Base-by-base conservation (phyloP, 2,888 invertebrate genomes). In the Dryadula phaetusa region DNA sequence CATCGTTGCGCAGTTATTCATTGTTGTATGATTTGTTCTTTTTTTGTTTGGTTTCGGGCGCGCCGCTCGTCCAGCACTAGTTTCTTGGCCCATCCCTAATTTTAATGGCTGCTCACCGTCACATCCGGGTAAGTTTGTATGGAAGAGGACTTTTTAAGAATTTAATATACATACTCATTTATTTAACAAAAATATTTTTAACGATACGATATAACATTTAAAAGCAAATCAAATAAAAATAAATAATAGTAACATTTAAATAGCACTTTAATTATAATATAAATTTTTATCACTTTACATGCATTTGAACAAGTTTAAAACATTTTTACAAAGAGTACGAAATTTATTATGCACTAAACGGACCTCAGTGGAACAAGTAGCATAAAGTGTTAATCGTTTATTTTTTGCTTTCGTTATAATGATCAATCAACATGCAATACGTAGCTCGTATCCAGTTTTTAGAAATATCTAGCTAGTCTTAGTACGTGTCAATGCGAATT, bases 21-120 rank as follows among this genome's bases (percentile, higher is more conserved):
- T 88, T 87, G 87, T 70, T 79, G 75, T 80, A 75, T 80, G 77
- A 84, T 84, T 87, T 79, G 76, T 79, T 79, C 76, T 81, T 85
- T 87, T 87, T 86, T 85, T 81, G 79, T 81, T 74, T 74, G 73
- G 74, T 74, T 81, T 77, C 81, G 79, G 87, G 88, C 86, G 86
- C 85, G 87, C 80, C 84, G 80, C 77, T 78, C 82, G 85, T 88
- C 89, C 88, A 85, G 85, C 92, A 90, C 90, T 90, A 90, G 84
- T 79, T 83, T 82, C 81, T 85, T 86, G 83, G 91, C 92, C 92
- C 93, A 92, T 88, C 93, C 93, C 92, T 92, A 92, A 92, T 90
- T 92, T 92, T 92, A 92, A 93, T 93, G 93, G 93, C 93, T 88
- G 92, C 92, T 88, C 76, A 78, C 79, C 82, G 81, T 81, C 84